phyloP scores from a whole-genome alignment of 1,140 invertebrate species.

The Harlomillsia oculata region DNA sequence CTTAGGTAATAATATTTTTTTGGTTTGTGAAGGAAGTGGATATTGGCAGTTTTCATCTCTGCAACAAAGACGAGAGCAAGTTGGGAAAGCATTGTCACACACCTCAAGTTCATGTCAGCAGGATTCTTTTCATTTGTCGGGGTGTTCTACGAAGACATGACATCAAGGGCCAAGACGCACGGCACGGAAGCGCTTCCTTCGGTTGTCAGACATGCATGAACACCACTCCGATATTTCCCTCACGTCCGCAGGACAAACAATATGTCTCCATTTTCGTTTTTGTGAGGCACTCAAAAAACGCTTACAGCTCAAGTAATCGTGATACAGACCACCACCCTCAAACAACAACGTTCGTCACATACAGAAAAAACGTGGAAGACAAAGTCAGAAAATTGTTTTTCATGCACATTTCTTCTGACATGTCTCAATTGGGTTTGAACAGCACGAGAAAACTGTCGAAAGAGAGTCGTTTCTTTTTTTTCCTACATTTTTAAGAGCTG shows the following conservation, averaged over 20 bases:
- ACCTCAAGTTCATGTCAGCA: neutral
- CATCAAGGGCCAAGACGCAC: too few relatives aligned
- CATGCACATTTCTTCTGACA: neutral
- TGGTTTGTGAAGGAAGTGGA: too few relatives aligned
- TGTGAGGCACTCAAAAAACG: constrained; percentile 1
- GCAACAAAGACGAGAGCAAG: too few relatives aligned
- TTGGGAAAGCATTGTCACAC: neutral
- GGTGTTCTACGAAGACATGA: constrained; percentile 2
- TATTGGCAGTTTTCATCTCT: too few relatives aligned
- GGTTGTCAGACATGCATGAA: neutral
- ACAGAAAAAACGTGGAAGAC: neutral
- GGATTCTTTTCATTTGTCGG: constrained; percentile 1
- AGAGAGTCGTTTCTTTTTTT: neutral
- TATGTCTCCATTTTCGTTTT: constrained; percentile 1
- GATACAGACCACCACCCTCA: neutral
- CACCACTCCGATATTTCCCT: constrained; percentile 2
- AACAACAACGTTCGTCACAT: neutral
- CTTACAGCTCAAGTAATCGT: constrained; percentile 3
- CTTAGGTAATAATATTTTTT: too few relatives aligned
- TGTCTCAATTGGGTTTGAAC: neutral
- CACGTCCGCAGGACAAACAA: neutral
- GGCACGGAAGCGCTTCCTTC: too few relatives aligned
- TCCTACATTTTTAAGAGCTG: neutral
- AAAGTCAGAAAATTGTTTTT: neutral
- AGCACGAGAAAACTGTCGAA: neutral